These are phyloP conservation scores for Linhomoeus sp. DNA, from an alignment of 2,888 invertebrate genomes.

Conservation along the genomic window DNA sequence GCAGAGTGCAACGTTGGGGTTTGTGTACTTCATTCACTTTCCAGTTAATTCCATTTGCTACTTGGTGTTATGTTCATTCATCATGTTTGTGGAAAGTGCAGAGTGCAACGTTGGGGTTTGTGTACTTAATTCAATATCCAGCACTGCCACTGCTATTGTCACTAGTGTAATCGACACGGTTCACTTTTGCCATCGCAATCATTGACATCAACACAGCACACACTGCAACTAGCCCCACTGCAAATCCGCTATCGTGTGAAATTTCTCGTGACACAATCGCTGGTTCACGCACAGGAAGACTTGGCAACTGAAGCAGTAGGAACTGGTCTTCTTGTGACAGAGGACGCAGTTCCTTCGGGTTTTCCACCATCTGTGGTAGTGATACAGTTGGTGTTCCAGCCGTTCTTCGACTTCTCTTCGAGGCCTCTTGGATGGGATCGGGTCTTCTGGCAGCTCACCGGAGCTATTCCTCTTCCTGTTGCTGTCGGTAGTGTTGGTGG, in stretches of 20 bases:
- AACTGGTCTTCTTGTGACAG: neutral
- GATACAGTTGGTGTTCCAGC: neutral
- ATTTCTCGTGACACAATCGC: too few relatives aligned
- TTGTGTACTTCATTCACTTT: too few relatives aligned
- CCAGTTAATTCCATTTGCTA: too few relatives aligned
- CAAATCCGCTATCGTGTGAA: too few relatives aligned
- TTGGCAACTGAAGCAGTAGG: neutral
- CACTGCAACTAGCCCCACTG: too few relatives aligned
- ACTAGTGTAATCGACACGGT: neutral
- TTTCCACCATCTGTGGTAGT: neutral
- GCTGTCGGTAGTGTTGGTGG: neutral
- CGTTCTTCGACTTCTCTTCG: neutral
- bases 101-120: neutral
- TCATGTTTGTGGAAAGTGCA: neutral
- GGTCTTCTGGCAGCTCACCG: neutral
- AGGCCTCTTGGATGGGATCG: neutral
- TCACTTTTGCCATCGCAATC: too few relatives aligned
- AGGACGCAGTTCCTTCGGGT: neutral
- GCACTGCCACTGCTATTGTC: neutral
- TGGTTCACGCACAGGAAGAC: too few relatives aligned
- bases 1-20: too few relatives aligned
- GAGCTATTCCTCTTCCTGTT: neutral
- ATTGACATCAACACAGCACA: too few relatives aligned
- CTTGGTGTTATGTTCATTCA: too few relatives aligned
- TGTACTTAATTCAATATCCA: neutral